Conservation (phyloP, 2,797 vertebrate genomes). For the Epinephelus malabaricus region DNA sequence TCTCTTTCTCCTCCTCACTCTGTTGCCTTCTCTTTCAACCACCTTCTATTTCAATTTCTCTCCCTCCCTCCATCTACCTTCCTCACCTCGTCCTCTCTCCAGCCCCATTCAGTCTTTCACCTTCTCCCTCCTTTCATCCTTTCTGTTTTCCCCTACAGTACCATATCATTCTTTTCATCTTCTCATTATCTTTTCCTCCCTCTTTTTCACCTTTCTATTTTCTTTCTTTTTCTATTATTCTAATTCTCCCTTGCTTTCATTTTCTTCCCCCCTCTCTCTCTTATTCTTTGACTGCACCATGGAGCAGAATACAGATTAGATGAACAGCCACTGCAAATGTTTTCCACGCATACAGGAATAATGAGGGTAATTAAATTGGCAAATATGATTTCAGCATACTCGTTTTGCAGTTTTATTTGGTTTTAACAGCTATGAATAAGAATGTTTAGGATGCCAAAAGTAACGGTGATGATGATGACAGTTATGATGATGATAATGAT, state of each 20-base stretch:
- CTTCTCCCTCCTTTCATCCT: slow-evolving; percentile 1
- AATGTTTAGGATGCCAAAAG: slow-evolving; percentile 24
- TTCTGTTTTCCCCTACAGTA: slow-evolving; percentile 6
- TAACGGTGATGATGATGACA: slow-evolving; percentile 10
- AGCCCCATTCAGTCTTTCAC: slow-evolving; percentile 1
- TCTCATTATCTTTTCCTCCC: slow-evolving; percentile 27
- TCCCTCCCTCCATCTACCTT: neutral
- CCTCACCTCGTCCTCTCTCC: slow-evolving; percentile 27
- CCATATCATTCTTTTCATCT: slow-evolving; percentile 32
- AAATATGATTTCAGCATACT: slow-evolving; percentile 52
- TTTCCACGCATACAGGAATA: slow-evolving; percentile 45
- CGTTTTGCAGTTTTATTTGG: slow-evolving; percentile 46
- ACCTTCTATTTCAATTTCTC: slow-evolving; percentile 34
- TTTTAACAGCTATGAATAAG: slow-evolving; percentile 31
- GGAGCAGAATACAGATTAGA: slow-evolving; percentile 65
- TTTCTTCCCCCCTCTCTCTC: slow-evolving; percentile 24
- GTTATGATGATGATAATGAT: slow-evolving; percentile 17
- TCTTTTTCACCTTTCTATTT: slow-evolving; percentile 33
- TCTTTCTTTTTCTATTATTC: slow-evolving; percentile 36
- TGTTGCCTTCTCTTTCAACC: slow-evolving; percentile 17
- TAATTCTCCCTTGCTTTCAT: slow-evolving; percentile 41
- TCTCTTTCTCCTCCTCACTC: slow-evolving; percentile 17
- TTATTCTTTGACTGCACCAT: slow-evolving; percentile 36
- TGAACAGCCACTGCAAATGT: slow-evolving; percentile 52
- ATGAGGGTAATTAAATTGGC: slow-evolving; percentile 57